A percentile compares a stretch with the other conserved stretches of the same genome.
Conservation (phyloP, 35 echinoderm and acorn worm genomes). For the Ophiothrix spiculata region DNA sequence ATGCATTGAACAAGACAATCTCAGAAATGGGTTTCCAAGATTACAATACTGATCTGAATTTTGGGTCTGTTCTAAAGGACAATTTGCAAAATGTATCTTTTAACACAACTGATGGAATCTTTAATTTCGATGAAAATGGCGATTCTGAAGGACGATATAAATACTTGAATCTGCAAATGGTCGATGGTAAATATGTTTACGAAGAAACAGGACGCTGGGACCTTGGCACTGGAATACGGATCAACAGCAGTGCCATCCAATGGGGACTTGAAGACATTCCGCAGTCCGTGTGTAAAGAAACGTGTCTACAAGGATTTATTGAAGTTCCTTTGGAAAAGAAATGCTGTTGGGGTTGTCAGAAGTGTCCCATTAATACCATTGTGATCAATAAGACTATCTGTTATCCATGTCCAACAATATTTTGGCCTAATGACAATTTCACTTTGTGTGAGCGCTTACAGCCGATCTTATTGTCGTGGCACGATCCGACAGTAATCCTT, state of each 20-base stretch:
- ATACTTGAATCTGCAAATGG: slow-evolving; percentile 8
- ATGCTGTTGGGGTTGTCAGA: slow-evolving; percentile 30
- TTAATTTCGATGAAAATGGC: slow-evolving; percentile 28
- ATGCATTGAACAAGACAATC: slow-evolving; percentile 23
- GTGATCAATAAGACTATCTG: neutral
- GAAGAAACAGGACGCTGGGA: slow-evolving; percentile 24
- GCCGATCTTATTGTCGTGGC: neutral
- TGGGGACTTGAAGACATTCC: neutral
- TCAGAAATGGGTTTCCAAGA: neutral
- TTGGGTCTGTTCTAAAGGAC: neutral
- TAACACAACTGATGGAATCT: neutral
- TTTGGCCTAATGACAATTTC: slow-evolving; percentile 8
- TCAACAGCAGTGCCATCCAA: neutral
- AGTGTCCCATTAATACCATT: neutral
- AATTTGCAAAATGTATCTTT: slow-evolving; percentile 16
- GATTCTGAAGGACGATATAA: slow-evolving; percentile 24
- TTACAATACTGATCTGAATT: neutral
- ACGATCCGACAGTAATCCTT: neutral
- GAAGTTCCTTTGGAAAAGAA: neutral
- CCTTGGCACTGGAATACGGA: neutral
- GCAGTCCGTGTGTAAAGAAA: slow-evolving; percentile 14
- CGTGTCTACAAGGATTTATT: slow-evolving; percentile 10
- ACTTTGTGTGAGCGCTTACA: neutral
- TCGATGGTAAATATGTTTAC: slow-evolving; percentile 13
- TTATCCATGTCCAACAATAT: neutral